These are phyloP conservation scores for Valencia hispanica DNA, from an alignment of 2,797 vertebrate species.

Conservation along the genomic window DNA sequence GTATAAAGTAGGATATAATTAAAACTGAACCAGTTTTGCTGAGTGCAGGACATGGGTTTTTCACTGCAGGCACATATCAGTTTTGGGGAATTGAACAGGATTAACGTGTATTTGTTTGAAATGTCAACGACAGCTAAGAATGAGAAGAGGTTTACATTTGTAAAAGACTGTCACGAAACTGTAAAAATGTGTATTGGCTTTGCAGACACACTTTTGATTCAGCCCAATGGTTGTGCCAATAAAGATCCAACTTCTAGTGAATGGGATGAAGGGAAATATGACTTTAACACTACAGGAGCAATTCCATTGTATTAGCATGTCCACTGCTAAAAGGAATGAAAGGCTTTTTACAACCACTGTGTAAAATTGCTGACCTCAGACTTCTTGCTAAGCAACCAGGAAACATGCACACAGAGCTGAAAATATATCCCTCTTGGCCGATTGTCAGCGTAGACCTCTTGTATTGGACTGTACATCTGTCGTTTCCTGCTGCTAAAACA, in stretches of 20 bases:
- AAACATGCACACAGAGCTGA: background rate
- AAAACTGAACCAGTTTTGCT: background rate
- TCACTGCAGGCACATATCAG: background rate
- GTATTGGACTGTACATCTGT: background rate
- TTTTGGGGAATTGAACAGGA: background rate
- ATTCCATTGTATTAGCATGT: background rate
- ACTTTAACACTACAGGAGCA: background rate
- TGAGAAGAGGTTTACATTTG: background rate
- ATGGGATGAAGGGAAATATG: background rate
- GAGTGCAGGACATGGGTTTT: background rate
- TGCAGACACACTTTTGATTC: background rate
- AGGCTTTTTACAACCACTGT: background rate
- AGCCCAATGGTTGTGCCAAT: background rate
- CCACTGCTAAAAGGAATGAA: background rate
- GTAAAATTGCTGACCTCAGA: conserved; percentile 10
- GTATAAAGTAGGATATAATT: background rate
- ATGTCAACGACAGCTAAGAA: background rate
- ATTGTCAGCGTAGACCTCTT: conserved; percentile 8
- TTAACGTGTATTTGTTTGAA: background rate
- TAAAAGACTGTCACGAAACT: background rate
- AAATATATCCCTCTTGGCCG: conserved; percentile 6
- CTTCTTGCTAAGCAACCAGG: background rate
- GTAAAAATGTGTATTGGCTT: background rate
- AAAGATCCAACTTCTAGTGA: background rate
- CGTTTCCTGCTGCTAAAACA: background rate